Percentiles rank a stretch among this genome's conserved stretches.
Evolutionary conservation across 2,888 invertebrate genomes (phyloP).

Genomic region (Apoderus coryli): DNA sequence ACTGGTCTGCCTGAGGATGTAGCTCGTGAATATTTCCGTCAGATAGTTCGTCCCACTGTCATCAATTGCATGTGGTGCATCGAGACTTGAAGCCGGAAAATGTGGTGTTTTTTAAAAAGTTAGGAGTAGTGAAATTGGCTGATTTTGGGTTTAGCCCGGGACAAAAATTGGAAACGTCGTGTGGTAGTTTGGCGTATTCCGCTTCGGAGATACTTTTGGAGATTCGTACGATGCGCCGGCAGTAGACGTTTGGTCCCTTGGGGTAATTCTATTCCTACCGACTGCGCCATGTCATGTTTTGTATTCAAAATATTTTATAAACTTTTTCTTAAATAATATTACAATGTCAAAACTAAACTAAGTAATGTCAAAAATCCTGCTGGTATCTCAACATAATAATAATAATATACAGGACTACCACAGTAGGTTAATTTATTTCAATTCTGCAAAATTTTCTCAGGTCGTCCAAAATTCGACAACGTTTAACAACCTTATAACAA

Average conservation of each 20-base stretch:
- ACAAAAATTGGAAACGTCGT: constrained; percentile 92
- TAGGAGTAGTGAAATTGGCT: constrained; percentile 93
- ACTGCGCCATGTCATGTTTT: no score
- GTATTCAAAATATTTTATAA: no score
- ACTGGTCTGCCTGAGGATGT: constrained; percentile 70
- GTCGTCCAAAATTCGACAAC: no score
- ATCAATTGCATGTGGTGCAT: constrained; percentile 75
- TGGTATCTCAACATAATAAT: no score
- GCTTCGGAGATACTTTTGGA: constrained; percentile 95
- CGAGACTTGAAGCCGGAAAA: constrained; percentile 98
- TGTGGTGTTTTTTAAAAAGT: constrained; percentile 96
- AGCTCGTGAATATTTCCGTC: constrained; percentile 85
- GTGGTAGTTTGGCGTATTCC: constrained; percentile 96
- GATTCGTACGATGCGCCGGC: constrained; percentile 98
- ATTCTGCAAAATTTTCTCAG: no score
- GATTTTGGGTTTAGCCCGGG: constrained; percentile 98
- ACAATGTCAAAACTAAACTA: no score
- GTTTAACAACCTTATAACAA: no score
- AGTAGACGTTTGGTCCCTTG: constrained; percentile 98
- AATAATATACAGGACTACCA: no score
- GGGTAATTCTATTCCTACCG: constrained; percentile 94
- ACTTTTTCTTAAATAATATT: no score
- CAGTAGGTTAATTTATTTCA: no score
- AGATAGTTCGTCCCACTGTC: constrained; percentile 97
- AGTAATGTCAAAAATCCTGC: no score